Evolutionary conservation across 37 sponge, comb jelly and placozoan genomes (phyloP), one percentile per base, ranked within the genome.

Genomic region (Theonella swinhoei): DNA sequence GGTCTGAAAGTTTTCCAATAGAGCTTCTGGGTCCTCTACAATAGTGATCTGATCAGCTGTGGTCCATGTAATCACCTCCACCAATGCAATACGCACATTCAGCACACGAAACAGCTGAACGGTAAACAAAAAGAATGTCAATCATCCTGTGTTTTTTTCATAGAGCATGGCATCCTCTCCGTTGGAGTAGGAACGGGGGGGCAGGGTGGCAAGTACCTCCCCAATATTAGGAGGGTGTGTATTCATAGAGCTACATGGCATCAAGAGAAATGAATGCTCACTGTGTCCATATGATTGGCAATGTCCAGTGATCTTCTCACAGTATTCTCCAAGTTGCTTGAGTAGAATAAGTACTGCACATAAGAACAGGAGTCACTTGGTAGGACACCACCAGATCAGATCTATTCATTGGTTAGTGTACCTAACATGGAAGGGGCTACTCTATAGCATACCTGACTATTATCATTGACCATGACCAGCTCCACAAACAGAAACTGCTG

Each of bases 11-110:
- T 34, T 31, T 59, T 41, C 79, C 59, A 89, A 39, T 8, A 85
- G 78, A 23, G 78, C 69, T 1, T 47, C 34, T 29, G 85, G 65
- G 29, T 62, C 47, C 8, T 77, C 9, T 29, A 47, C 67, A 20
- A 65, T 23, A 11, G 68, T 64, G 0, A 89, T 84, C 62, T 65
- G 70, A 34, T 84, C 39, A 39, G 38, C 37, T 11, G 40, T 42
- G 26, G 74, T 80, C 76, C 85, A 89, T 4, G 84, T 78, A 3
- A 70, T 42, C 1, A 78, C 68, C 38, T 80, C 70, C 23, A 84
- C 62, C 59, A 89, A 62, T 8, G 80, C 85, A 20, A 89, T 68
- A 31, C 90, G 70, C 28, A 89, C 62, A 7, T 69, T 68, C 17
- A 79, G 31, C 38, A 33, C 28, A 29, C 38, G 58, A 71, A 60